Evolutionary conservation across 2,888 invertebrate species (phyloP).

Genomic region (Callinectes sapidus): DNA sequence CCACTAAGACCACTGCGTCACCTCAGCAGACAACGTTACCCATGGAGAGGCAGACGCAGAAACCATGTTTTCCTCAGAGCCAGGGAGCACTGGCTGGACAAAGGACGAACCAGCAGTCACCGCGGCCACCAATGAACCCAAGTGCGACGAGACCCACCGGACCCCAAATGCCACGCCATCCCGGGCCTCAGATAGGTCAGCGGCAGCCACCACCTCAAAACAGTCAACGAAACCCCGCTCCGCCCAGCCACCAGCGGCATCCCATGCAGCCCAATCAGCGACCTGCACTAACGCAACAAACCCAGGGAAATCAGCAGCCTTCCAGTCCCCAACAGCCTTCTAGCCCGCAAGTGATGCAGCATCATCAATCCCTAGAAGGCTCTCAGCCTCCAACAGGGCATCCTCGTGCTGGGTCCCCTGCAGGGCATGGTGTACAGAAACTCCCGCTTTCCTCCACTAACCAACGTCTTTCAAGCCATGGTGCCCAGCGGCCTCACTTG

Average conservation of each 20-base stretch:
- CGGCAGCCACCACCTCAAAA: neutral
- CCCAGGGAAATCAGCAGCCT: constrained; percentile 48
- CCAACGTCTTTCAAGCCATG: constrained; percentile 30
- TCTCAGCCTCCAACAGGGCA: neutral
- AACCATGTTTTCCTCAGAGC: neutral
- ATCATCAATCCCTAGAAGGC: neutral
- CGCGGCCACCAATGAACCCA: neutral
- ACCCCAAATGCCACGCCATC: neutral
- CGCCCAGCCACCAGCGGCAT: constrained; percentile 6
- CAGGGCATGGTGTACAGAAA: neutral
- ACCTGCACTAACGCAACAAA: neutral
- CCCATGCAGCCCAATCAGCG: constrained; percentile 13
- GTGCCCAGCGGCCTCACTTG: constrained; percentile 19
- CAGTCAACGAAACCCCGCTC: neutral
- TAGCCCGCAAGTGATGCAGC: constrained; percentile 3
- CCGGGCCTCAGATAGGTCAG: neutral
- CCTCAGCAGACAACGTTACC: neutral
- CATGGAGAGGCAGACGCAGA: constrained; percentile 2
- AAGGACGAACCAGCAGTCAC: neutral
- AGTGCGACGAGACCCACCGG: neutral
- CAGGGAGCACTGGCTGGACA: neutral
- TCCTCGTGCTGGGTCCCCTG: neutral
- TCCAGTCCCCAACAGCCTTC: constrained; percentile 21
- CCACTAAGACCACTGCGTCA: neutral
- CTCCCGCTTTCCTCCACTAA: neutral